Evolutionary conservation across 2,888 invertebrate genomes (phyloP).

Genomic region (Metellina segmentata): DNA sequence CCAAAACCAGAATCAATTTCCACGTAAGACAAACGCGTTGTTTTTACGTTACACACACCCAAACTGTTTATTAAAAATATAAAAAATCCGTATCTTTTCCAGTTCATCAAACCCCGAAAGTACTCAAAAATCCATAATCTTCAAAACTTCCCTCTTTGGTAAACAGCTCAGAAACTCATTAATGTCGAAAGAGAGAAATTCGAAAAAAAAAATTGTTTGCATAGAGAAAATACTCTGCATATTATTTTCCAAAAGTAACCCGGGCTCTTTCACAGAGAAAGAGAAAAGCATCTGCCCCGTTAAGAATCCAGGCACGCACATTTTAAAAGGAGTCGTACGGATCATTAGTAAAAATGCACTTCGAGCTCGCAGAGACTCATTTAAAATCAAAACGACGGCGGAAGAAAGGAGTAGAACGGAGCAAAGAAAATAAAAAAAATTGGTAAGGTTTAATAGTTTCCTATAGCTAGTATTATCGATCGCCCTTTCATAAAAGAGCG

Average conservation of each 20-base stretch:
- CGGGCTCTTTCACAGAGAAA: neutral
- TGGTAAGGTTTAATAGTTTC: constrained; percentile 65
- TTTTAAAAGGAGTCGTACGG: constrained; percentile 35
- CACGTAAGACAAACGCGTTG: neutral
- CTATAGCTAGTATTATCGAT: constrained; percentile 70
- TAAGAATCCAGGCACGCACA: constrained; percentile 11
- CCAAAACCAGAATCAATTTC: neutral
- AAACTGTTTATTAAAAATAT: neutral
- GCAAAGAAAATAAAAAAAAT: constrained; percentile 16
- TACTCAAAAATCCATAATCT: neutral
- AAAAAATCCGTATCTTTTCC: neutral
- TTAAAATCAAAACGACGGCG: constrained; percentile 66
- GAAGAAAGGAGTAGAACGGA: neutral
- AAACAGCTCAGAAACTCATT: neutral
- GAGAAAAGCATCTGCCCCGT: constrained; percentile 33
- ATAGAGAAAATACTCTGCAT: neutral
- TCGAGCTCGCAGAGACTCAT: constrained; percentile 45
- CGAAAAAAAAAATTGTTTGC: neutral
- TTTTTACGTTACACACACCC: neutral
- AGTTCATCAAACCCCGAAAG: neutral
- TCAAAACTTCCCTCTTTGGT: neutral
- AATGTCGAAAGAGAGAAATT: neutral
- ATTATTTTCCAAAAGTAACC: neutral
- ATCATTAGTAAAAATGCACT: constrained; percentile 69
- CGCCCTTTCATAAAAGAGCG: constrained; percentile 41